These are phyloP conservation scores for Terrapene triunguis DNA, from an alignment of 2,113 vertebrate genomes.

Conservation along the genomic window DNA sequence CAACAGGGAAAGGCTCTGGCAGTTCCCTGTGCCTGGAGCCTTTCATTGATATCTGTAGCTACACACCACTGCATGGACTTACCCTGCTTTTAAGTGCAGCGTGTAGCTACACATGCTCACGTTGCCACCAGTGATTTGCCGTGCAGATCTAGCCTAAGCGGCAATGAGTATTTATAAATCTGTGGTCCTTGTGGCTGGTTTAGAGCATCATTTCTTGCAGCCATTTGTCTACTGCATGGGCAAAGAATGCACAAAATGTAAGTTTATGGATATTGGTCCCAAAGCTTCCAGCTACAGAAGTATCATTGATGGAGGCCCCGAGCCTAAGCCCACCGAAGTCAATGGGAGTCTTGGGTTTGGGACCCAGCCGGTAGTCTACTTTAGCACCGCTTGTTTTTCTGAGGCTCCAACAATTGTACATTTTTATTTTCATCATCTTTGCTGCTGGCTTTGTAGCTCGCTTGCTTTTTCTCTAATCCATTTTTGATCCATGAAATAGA, in stretches of 20 bases:
- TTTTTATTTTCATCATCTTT: neutral
- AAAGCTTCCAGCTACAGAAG: neutral
- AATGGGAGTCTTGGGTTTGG: neutral
- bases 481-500: neutral
- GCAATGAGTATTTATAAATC: neutral
- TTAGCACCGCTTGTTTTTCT: neutral
- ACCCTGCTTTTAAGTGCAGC: no score
- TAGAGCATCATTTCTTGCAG: neutral
- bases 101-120: neutral
- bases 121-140: no score
- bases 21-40: neutral
- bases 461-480: neutral
- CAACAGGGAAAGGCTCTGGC: no score
- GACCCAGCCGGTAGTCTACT: neutral
- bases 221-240: neutral
- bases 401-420: neutral
- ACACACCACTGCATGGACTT: neutral
- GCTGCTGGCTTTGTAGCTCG: neutral
- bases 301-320: neutral
- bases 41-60: neutral
- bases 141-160: neutral
- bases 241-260: neutral
- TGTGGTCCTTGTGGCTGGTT: no score
- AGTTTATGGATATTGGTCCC: neutral
- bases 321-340: neutral